Conservation (phyloP, 2,888 invertebrate genomes). For the Oscheius myriophilus region DNA sequence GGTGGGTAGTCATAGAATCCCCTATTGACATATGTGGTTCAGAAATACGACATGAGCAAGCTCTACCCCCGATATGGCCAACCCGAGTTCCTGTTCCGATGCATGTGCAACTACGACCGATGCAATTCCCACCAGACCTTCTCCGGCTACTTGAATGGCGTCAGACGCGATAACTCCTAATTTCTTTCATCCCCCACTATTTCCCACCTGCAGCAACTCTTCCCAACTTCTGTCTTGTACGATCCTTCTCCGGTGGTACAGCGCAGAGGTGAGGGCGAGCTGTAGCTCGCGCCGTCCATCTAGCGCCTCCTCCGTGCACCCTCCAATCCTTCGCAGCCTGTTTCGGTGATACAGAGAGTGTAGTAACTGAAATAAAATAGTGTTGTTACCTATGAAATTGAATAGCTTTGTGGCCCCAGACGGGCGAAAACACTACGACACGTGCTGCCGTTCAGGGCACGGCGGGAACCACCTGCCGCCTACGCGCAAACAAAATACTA, state of each 20-base stretch:
- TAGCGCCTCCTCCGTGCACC: conserved; percentile 13
- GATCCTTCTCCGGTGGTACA: conserved; percentile 22
- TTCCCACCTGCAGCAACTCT: conserved; percentile 24
- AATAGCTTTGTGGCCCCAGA: too few relatives aligned
- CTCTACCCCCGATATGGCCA: conserved; percentile 35
- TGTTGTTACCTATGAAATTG: neutral
- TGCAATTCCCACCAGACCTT: conserved; percentile 45
- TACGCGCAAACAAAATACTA: too few relatives aligned
- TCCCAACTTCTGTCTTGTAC: conserved; percentile 25
- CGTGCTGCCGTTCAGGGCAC: too few relatives aligned
- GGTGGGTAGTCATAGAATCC: conserved; percentile 31
- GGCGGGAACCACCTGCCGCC: too few relatives aligned
- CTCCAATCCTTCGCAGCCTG: conserved; percentile 21
- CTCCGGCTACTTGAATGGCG: conserved; percentile 22
- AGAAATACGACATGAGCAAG: conserved; percentile 53
- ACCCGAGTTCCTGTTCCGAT: conserved; percentile 58
- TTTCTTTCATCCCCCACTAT: neutral
- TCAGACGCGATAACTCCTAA: conserved; percentile 21
- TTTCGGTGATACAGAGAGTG: conserved; percentile 25
- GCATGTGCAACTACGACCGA: conserved; percentile 61
- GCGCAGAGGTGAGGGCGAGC: conserved; percentile 16
- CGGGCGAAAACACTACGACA: too few relatives aligned
- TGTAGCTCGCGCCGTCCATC: conserved; percentile 23
- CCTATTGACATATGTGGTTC: conserved; percentile 19
- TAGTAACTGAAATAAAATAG: conserved; percentile 28